phyloP scores from a whole-genome alignment of 2,113 vertebrate genomes.

The Platysteira castanea region DNA sequence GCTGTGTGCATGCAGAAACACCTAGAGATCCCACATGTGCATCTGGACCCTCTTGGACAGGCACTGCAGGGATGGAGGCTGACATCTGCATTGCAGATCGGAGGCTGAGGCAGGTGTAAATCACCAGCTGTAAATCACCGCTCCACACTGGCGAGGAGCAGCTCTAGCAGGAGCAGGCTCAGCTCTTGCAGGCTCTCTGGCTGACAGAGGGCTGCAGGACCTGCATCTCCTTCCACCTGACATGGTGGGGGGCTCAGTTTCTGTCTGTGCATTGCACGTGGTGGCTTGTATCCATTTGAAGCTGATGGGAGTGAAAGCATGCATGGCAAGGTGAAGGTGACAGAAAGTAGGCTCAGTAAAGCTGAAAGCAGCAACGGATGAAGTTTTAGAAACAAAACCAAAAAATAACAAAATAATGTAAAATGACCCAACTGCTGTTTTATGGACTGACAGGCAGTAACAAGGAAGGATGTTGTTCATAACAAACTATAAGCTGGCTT shows the following conservation, averaged over 20 bases:
- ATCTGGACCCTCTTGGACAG: neutral
- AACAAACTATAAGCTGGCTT: neutral
- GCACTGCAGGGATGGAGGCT: neutral
- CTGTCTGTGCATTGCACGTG: neutral
- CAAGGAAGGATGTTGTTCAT: neutral
- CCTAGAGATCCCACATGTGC: rapidly evolving
- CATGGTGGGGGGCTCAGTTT: rapidly evolving
- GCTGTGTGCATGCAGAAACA: rapidly evolving
- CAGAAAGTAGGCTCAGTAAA: neutral
- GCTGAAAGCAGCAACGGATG: neutral
- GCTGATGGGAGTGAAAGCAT: neutral
- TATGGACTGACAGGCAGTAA: neutral
- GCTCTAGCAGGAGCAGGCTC: neutral
- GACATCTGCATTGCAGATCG: neutral
- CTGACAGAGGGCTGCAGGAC: neutral
- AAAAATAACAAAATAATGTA: neutral
- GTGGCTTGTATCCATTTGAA: neutral
- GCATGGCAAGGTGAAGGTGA: neutral
- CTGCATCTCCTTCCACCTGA: neutral
- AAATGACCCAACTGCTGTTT: neutral
- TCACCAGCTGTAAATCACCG: neutral
- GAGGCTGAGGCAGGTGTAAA: neutral
- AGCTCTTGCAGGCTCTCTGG: neutral
- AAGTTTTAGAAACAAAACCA: neutral
- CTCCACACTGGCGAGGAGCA: neutral